phyloP scores from a whole-genome alignment of 2,888 invertebrate genomes.

The Cordilura impudica region DNA sequence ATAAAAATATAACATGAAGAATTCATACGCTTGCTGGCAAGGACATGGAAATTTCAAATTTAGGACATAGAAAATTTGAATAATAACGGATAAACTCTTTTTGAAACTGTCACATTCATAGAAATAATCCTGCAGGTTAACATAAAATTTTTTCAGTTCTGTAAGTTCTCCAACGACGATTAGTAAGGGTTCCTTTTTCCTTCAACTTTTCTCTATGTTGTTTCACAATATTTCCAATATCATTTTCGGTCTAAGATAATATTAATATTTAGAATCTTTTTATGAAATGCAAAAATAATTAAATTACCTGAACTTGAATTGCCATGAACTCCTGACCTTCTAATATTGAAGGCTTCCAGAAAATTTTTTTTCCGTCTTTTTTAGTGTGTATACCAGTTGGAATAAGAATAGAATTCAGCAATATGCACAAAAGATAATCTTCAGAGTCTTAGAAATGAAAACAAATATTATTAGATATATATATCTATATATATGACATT shows the following conservation, averaged over 20 bases:
- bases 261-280: slow-evolving; percentile 21
- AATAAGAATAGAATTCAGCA: slow-evolving; percentile 33
- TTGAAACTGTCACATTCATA: slow-evolving; percentile 17
- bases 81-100: slow-evolving; percentile 18
- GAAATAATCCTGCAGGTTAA: slow-evolving; percentile 22
- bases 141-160: slow-evolving; percentile 15
- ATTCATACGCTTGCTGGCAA: slow-evolving; percentile 23
- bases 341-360: slow-evolving; percentile 35
- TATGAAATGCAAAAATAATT: slow-evolving; percentile 27
- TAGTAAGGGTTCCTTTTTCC: slow-evolving; percentile 9
- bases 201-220: slow-evolving; percentile 12
- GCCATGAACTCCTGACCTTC: slow-evolving; percentile 25
- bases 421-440: slow-evolving; percentile 29
- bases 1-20: slow-evolving; percentile 13
- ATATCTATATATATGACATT: too few species aligned
- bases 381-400: slow-evolving; percentile 28
- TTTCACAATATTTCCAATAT: slow-evolving; percentile 3
- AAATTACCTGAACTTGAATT: slow-evolving; percentile 29
- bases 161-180: slow-evolving; percentile 24
- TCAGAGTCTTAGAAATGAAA: slow-evolving; percentile 33
- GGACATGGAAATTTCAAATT: slow-evolving; percentile 24
- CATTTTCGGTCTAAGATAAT: slow-evolving; percentile 1
- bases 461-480: slow-evolving; percentile 6
- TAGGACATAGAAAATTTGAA: slow-evolving; percentile 22
- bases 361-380: slow-evolving; percentile 20